These are phyloP conservation scores for Regulus satrapa DNA, from an alignment of 2,113 vertebrate species.

Conservation along the genomic window DNA sequence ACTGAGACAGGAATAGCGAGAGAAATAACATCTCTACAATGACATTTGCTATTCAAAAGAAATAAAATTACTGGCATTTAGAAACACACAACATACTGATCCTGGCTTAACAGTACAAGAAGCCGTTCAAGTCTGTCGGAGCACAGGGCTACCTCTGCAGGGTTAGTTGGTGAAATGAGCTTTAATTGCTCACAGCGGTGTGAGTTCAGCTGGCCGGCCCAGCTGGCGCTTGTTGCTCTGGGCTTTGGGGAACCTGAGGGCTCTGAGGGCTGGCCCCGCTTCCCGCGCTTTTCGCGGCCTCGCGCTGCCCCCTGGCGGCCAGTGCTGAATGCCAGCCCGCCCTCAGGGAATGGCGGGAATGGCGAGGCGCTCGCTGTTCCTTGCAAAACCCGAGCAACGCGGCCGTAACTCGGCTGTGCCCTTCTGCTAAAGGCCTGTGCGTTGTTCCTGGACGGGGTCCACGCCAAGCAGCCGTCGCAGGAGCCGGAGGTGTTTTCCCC, in stretches of 20 bases:
- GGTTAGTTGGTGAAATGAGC: not conserved
- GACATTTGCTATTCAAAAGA: not conserved
- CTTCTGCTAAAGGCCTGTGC: not conserved
- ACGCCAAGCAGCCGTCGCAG: too few species aligned
- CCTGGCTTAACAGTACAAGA: not conserved
- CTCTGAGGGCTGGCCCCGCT: too few species aligned
- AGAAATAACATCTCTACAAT: not conserved
- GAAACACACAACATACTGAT: not conserved
- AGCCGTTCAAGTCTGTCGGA: not conserved
- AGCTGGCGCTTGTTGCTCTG: not conserved
- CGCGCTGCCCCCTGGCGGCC: not conserved
- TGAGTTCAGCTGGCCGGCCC: too few species aligned
- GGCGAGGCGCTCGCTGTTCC: too few species aligned
- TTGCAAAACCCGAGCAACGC: not conserved
- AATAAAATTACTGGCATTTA: not conserved
- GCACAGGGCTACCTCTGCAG: fast-evolving
- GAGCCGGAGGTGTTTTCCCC: not conserved
- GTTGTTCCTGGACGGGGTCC: fast-evolving
- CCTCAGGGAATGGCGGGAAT: fast-evolving
- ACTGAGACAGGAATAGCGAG: not conserved
- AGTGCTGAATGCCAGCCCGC: fast-evolving
- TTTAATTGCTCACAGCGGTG: fast-evolving
- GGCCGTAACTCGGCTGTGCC: fast-evolving
- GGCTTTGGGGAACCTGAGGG: too few species aligned
- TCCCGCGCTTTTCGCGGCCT: not conserved